Base-by-base conservation (phyloP, 1,140 invertebrate genomes). In the Anastatus disparis region DNA sequence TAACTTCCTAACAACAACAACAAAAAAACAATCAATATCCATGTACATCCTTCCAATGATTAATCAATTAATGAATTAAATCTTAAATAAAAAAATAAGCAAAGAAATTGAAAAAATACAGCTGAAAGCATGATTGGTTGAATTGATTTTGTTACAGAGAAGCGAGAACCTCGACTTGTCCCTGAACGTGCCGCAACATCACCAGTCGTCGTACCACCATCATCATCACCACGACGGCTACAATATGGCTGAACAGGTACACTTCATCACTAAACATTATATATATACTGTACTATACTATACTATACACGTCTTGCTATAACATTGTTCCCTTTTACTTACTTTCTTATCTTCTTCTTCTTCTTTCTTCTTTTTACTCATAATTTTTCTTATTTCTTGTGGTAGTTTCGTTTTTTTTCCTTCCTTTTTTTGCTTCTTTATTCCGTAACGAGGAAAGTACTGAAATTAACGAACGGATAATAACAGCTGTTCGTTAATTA, bases 171-270 rank as follows among this genome's bases (percentile, higher is more conserved):
- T 93, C 78, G 91, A 93, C 76, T 86, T 92, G 78, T 90, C 91
- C 74, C 84, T 92, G 78, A 90, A 90, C 82, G 89, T 90, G 78
- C 88, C 91, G 72, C 90, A 89, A 77, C 87, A 89, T 78, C 87
- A 91, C 73, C 85, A 85, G 65, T 75, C 79, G 64, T 88, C 89
- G 74, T 87, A 87, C 76, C 85, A 63, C 15, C 59, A 65, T 15
- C 64, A 67, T 40, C 59, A 70, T 50, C 66, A 85, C 68, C 85
- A 85, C 78, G 89, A 89, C 85, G 87, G 89, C 73, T 92, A 92
- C 89, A 89, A 89, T 82, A 93, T 92, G 91, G 89, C 89, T 81
- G 91, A 93, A 82, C 92, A 93, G 89, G 91, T 93, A 82, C 87
- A 83, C 61, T n/a, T n/a, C n/a, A n/a, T n/a, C n/a, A n/a, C n/a